These are phyloP conservation scores for Pachyramphus minor DNA, from an alignment of 2,113 vertebrate genomes.

Conservation along the genomic window DNA sequence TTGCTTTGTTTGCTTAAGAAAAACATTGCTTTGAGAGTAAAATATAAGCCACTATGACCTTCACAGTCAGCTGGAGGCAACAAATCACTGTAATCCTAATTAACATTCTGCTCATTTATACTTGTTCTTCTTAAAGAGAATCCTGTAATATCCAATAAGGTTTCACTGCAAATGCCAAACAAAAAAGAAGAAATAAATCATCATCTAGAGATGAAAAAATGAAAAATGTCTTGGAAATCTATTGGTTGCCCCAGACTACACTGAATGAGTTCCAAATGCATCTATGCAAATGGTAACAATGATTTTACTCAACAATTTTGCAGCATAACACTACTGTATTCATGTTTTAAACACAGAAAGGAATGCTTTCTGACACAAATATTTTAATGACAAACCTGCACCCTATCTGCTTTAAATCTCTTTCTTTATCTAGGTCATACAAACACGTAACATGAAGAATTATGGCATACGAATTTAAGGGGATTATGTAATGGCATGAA, in stretches of 20 bases:
- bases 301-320: not conserved
- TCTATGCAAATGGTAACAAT: not conserved
- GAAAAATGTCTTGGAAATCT: not conserved
- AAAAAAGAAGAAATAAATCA: not conserved
- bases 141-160: not conserved
- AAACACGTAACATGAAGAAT: not conserved
- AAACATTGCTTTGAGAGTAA: not conserved
- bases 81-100: not conserved
- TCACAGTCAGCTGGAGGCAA: not conserved
- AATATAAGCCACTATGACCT: not conserved
- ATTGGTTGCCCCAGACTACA: not conserved
- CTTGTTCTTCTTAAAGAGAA: conserved; percentile 9
- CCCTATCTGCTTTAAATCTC: not conserved
- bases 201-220: not conserved
- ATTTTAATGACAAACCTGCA: not conserved
- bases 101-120: conserved; percentile 4
- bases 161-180: not conserved
- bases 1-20: not conserved
- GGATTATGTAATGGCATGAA: not conserved
- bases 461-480: not conserved
- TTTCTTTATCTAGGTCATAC: not conserved
- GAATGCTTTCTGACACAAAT: not conserved
- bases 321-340: not conserved
- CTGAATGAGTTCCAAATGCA: not conserved
- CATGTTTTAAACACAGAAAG: not conserved